Conservation (phyloP, 2,797 vertebrate genomes). For the Fistularia commersonii region DNA sequence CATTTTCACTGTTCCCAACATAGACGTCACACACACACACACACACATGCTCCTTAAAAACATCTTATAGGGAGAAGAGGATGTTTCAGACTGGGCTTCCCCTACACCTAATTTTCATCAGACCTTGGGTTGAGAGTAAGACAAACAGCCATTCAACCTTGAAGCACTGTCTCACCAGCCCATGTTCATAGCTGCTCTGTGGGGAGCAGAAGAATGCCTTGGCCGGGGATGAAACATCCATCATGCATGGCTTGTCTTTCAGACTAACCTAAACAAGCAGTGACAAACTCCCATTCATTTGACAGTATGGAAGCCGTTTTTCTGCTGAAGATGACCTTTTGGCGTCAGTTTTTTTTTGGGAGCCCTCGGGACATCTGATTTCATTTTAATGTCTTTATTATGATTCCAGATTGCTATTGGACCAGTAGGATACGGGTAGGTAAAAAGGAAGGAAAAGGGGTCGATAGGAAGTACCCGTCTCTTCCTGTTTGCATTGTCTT, state of each 20-base stretch:
- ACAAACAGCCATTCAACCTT: slow-evolving; percentile 42
- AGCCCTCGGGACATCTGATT: slow-evolving; percentile 23
- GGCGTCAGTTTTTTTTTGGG: slow-evolving; percentile 1
- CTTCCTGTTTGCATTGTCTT: slow-evolving; percentile 50
- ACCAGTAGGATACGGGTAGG: slow-evolving; percentile 4
- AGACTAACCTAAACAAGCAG: slow-evolving; percentile 29
- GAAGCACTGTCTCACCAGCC: slow-evolving; percentile 11
- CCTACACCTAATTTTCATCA: slow-evolving; percentile 35
- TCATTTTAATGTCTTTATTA: slow-evolving; percentile 36
- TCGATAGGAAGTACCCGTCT: slow-evolving; percentile 50
- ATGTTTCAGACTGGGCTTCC: slow-evolving; percentile 31
- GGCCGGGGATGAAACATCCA: slow-evolving; percentile 36
- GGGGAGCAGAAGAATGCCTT: slow-evolving; percentile 32
- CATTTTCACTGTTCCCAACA: slow-evolving; percentile 44
- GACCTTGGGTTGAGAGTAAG: slow-evolving; percentile 30
- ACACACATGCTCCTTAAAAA: slow-evolving; percentile 32
- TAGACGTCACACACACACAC: too few relatives aligned
- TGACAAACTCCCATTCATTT: slow-evolving; percentile 17
- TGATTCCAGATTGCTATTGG: slow-evolving; percentile 26
- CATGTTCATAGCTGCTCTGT: slow-evolving; percentile 16
- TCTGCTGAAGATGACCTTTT: slow-evolving; percentile 12
- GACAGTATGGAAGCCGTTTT: slow-evolving; percentile 10
- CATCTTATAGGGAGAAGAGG: slow-evolving; percentile 29
- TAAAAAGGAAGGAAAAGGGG: slow-evolving; percentile 41
- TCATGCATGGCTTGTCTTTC: slow-evolving; percentile 32